Evolutionary conservation across 2,797 vertebrate species (phyloP).

Genomic region (Karalla daura): DNA sequence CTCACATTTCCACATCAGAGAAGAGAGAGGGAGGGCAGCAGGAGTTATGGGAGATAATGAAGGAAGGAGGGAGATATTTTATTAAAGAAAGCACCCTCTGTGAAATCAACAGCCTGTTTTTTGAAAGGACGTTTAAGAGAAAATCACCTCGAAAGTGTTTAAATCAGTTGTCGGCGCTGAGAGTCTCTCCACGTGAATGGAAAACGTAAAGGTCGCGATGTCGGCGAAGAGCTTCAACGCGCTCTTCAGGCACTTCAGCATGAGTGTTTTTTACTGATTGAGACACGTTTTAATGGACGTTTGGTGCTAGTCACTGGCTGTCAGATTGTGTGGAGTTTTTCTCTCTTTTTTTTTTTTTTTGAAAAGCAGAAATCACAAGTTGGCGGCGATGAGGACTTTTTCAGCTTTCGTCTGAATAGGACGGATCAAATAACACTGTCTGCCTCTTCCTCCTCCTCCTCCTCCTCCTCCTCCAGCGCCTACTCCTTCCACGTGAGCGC

Average conservation of each 20-base stretch:
- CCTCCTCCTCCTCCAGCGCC: conserved; percentile 72
- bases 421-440: neutral
- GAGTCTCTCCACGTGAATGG: neutral
- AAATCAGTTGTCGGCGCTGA: neutral
- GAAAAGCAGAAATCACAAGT: conserved; percentile 1
- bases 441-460: neutral
- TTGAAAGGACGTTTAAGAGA: neutral
- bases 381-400: neutral
- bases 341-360: neutral
- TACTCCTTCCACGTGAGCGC: conserved; percentile 93
- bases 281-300: conserved; percentile 11
- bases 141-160: neutral
- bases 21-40: no score
- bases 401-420: neutral
- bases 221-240: conserved; percentile 1
- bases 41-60: neutral
- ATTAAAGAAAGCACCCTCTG: no score
- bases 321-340: no score
- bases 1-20: conserved; percentile 21
- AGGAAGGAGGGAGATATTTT: neutral
- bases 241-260: neutral
- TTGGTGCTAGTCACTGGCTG: conserved; percentile 4
- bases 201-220: neutral
- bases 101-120: neutral
- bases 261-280: neutral